Percentiles rank a stretch among this genome's conserved stretches.
These are phyloP conservation scores for Loxodonta africana DNA, from an alignment of 2,113 vertebrate genomes.

Conservation along the genomic window DNA sequence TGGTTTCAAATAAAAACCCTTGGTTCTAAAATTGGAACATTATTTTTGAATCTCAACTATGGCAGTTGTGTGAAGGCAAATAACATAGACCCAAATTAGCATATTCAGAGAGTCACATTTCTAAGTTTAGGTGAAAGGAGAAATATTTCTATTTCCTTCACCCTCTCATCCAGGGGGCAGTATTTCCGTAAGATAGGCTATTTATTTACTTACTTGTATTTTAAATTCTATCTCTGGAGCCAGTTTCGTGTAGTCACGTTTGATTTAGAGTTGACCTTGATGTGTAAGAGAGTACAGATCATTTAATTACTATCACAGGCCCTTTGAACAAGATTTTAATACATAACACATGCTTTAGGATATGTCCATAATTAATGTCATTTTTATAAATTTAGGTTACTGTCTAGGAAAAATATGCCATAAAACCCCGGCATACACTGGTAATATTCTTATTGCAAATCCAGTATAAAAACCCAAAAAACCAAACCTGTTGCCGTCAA, in stretches of 20 bases:
- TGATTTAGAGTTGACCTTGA: not conserved
- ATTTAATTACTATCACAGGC: not conserved
- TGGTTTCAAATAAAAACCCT: conserved; percentile 62
- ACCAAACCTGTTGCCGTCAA: no score
- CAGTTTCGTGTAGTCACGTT: not conserved
- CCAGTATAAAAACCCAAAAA: no score
- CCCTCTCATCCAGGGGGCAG: not conserved
- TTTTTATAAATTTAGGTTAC: not conserved
- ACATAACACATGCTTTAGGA: not conserved
- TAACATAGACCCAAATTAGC: not conserved
- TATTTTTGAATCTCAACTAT: conserved; percentile 69
- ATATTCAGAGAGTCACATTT: not conserved
- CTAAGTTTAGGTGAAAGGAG: conserved; percentile 32
- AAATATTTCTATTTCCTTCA: conserved; percentile 44
- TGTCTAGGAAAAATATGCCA: not conserved
- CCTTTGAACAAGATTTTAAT: conserved; percentile 1
- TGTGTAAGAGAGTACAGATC: not conserved
- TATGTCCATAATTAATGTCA: not conserved
- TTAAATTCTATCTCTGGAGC: conserved; percentile 12
- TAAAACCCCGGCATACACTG: not conserved
- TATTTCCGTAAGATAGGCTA: not conserved
- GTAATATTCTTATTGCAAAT: not conserved
- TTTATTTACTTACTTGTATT: conserved; percentile 43
- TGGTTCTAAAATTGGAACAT: conserved; percentile 62
- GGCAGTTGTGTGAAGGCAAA: not conserved